phyloP scores from a whole-genome alignment of 2,113 vertebrate genomes.

The Thryonomys swinderianus region DNA sequence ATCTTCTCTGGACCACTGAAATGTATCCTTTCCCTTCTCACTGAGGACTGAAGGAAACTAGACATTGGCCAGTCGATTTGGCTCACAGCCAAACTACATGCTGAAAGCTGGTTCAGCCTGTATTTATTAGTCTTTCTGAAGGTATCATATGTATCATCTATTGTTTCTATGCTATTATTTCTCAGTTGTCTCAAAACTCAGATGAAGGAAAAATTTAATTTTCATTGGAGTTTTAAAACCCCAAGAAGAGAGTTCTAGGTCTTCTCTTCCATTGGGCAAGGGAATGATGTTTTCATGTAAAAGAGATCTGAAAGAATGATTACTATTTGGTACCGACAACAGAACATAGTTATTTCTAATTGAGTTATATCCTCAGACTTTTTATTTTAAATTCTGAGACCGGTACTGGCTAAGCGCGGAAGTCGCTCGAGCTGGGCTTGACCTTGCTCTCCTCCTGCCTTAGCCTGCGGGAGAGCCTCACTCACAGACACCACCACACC shows the following conservation, averaged over 20 bases:
- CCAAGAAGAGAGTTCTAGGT: background rate
- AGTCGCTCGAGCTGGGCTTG: background rate
- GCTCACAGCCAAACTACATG: accelerated
- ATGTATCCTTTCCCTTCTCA: background rate
- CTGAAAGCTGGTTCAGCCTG: background rate
- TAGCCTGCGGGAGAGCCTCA: background rate
- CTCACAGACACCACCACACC: background rate
- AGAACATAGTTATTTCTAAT: background rate
- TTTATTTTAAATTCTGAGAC: background rate
- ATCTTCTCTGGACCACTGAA: background rate
- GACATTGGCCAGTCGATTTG: background rate
- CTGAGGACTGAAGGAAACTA: background rate
- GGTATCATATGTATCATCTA: background rate
- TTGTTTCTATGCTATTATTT: background rate
- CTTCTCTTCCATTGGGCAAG: background rate
- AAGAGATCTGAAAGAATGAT: background rate
- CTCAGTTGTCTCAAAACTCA: background rate
- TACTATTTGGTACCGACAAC: background rate
- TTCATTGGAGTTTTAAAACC: background rate
- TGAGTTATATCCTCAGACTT: background rate
- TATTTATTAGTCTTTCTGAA: background rate
- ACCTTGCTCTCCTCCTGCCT: background rate
- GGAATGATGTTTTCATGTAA: background rate
- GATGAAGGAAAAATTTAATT: background rate
- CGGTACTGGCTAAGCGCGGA: background rate